Evolutionary conservation across 1,140 invertebrate species (phyloP).

Genomic region (Spodoptera frugiperda): DNA sequence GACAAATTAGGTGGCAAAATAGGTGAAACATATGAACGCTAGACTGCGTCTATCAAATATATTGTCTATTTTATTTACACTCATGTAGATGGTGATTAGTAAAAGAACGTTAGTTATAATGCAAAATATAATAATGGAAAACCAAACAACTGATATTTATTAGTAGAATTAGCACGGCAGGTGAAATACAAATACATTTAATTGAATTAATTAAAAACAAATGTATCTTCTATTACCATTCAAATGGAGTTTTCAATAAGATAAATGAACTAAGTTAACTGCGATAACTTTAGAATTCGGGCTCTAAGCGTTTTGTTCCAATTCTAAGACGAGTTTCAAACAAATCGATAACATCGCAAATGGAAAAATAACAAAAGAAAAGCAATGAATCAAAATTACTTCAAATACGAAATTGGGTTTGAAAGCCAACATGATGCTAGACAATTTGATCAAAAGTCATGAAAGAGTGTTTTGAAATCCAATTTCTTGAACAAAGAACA

Average conservation of each 20-base stretch:
- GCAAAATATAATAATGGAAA: background rate
- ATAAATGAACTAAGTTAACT: constrained; percentile 41
- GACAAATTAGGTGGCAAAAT: background rate
- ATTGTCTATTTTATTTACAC: too few relatives aligned
- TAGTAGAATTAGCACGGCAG: too few relatives aligned
- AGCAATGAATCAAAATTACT: background rate
- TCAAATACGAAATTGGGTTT: too few relatives aligned
- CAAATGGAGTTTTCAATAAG: constrained; percentile 14
- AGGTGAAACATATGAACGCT: too few relatives aligned
- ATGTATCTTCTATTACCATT: constrained; percentile 28
- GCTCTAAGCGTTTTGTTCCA: background rate
- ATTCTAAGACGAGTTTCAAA: constrained; percentile 3
- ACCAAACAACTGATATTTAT: background rate
- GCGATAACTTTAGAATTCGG: constrained; percentile 34
- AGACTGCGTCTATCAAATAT: background rate
- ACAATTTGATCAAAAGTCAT: background rate
- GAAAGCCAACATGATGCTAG: background rate
- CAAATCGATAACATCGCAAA: constrained; percentile 3
- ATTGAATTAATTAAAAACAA: constrained; percentile 17
- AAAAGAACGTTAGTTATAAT: too few relatives aligned
- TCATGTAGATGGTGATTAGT: too few relatives aligned
- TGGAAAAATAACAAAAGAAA: constrained; percentile 14
- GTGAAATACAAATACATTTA: background rate
- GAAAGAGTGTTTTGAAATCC: too few relatives aligned
- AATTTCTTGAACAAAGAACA: too few relatives aligned